These are phyloP conservation scores for Copsychus sechellarum DNA, from an alignment of 2,113 vertebrate species.

Conservation along the genomic window DNA sequence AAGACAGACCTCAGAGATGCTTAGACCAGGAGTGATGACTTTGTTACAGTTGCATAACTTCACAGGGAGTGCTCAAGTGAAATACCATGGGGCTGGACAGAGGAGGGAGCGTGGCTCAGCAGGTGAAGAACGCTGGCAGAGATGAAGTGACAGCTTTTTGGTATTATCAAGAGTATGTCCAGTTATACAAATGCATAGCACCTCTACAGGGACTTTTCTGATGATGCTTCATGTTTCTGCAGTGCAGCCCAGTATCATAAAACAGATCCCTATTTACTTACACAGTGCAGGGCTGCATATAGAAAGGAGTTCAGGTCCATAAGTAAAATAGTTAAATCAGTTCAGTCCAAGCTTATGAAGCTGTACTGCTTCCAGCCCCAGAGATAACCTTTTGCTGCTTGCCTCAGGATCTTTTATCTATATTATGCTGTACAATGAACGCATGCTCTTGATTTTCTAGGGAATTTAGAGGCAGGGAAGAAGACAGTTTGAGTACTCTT, in stretches of 20 bases:
- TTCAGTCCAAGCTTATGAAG: background rate
- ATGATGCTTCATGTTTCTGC: background rate
- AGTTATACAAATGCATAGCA: background rate
- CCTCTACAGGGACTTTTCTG: background rate
- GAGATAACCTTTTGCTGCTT: background rate
- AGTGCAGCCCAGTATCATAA: background rate
- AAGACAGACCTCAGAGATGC: background rate
- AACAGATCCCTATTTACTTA: background rate
- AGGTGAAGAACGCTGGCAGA: background rate
- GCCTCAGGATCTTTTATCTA: background rate
- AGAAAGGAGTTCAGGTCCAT: background rate
- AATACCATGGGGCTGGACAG: background rate
- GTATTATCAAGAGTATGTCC: background rate
- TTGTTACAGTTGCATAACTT: background rate
- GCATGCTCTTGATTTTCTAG: background rate
- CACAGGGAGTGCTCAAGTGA: background rate
- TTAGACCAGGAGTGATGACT: background rate
- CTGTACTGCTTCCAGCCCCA: background rate
- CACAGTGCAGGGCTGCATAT: background rate
- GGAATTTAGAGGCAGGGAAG: background rate
- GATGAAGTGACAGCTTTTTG: background rate
- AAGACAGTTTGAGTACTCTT: background rate
- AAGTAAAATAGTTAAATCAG: background rate
- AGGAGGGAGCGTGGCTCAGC: rapidly evolving
- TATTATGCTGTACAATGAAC: background rate